A percentile compares a stretch with the other conserved stretches of the same genome.
Evolutionary conservation across 1,140 invertebrate species (phyloP).

Genomic region (Pseudomyrmex flavicornis): DNA sequence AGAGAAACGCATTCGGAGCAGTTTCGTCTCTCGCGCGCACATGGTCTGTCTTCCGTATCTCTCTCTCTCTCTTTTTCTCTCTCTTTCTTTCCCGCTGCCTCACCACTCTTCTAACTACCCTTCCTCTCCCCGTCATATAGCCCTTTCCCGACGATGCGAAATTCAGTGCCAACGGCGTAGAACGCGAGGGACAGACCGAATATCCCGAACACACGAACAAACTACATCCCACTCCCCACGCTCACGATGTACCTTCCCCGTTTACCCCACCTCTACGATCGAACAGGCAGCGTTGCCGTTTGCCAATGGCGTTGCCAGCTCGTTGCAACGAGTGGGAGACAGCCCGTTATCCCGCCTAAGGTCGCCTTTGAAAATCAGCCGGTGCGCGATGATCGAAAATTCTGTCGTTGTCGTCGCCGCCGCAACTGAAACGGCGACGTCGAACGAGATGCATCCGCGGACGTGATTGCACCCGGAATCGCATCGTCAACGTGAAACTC

Average conservation of each 20-base stretch:
- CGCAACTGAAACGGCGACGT: no score
- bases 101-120: slow-evolving; percentile 37
- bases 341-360: slow-evolving; percentile 62
- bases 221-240: slow-evolving; percentile 47
- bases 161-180: slow-evolving; percentile 73
- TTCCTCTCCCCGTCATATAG: slow-evolving; percentile 56
- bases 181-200: slow-evolving; percentile 49
- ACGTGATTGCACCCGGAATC: no score
- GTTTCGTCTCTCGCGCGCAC: slow-evolving; percentile 63
- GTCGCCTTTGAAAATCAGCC: slow-evolving; percentile 66
- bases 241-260: slow-evolving; percentile 51
- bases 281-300: slow-evolving; percentile 64
- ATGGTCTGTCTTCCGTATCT: slow-evolving; percentile 50
- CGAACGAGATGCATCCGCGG: no score
- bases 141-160: slow-evolving; percentile 69
- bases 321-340: slow-evolving; percentile 65
- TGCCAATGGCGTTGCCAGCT: slow-evolving; percentile 72
- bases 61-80: not conserved
- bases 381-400: slow-evolving; percentile 57
- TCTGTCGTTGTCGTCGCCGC: slow-evolving; percentile 25
- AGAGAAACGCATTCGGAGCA: slow-evolving; percentile 47
- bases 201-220: not conserved
- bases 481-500: no score
- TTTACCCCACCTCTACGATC: slow-evolving; percentile 52
- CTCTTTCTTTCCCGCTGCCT: no score